Conservation (phyloP, 2,113 vertebrate species). For the Cyphomyrus plagiostoma region DNA sequence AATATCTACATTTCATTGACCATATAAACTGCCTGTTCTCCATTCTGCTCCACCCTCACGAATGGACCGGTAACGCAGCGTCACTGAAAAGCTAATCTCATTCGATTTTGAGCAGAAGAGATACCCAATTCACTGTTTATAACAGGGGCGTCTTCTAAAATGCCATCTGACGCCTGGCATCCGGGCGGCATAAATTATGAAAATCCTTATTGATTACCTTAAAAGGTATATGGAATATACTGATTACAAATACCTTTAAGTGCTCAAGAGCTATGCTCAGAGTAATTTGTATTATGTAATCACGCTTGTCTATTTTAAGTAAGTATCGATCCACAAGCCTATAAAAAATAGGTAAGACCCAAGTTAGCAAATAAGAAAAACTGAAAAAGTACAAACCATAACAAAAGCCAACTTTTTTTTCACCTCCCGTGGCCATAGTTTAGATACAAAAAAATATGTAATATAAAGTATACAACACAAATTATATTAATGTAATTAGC, state of each 20-base stretch:
- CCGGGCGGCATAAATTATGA: conserved; percentile 17
- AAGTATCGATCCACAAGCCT: conserved; percentile 12
- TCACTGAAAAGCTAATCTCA: background rate
- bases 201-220: conserved; percentile 21
- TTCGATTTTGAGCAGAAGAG: background rate
- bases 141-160: background rate
- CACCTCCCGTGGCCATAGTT: background rate
- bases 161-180: background rate
- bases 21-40: background rate
- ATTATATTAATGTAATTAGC: background rate
- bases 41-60: background rate
- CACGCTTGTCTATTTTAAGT: conserved; percentile 5
- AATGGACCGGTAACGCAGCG: background rate
- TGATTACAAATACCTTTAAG: conserved; percentile 19
- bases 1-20: background rate
- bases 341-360: background rate
- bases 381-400: background rate
- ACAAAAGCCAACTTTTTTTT: background rate
- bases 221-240: conserved; percentile 15
- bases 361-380: background rate
- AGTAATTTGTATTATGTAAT: background rate
- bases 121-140: background rate
- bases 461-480: background rate
- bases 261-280: background rate
- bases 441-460: background rate